Percentiles rank a stretch among this genome's conserved stretches.
Evolutionary conservation across 2,797 vertebrate genomes (phyloP).

Genomic region (Acanthurus tractus): DNA sequence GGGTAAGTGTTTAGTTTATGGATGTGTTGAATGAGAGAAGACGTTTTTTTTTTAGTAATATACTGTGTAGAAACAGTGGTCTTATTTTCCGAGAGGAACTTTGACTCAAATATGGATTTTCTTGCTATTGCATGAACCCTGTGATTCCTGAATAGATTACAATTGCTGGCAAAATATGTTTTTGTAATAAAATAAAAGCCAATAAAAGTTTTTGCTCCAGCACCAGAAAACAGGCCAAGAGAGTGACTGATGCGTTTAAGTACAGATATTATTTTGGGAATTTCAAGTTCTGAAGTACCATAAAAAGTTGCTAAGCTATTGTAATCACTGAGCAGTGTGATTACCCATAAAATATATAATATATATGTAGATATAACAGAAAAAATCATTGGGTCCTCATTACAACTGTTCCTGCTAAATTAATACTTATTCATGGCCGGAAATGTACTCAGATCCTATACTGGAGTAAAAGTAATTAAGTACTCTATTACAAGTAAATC

Average conservation of each 20-base stretch:
- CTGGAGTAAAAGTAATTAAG: not conserved
- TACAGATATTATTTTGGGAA: not conserved
- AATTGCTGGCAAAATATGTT: not conserved
- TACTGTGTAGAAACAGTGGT: constrained; percentile 5
- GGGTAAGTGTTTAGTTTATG: constrained; percentile 41
- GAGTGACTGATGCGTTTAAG: constrained; percentile 8
- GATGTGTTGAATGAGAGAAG: constrained; percentile 46
- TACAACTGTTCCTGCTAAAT: not conserved
- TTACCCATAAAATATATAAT: not conserved
- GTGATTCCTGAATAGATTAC: constrained; percentile 27
- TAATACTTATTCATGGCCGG: not conserved
- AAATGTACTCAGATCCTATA: not conserved
- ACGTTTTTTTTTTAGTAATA: constrained; percentile 5
- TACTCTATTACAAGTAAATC: not conserved
- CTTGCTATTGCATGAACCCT: not conserved
- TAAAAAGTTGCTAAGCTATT: not conserved
- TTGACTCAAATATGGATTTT: constrained; percentile 18
- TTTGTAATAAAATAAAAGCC: not conserved
- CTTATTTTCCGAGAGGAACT: constrained; percentile 3
- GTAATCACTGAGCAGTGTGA: not conserved
- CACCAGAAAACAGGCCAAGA: constrained; percentile 13
- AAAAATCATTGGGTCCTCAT: not conserved
- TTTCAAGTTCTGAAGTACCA: not conserved
- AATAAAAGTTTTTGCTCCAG: not conserved
- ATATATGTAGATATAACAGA: too few relatives aligned